Evolutionary conservation across 2,797 vertebrate species (phyloP).

Genomic region (Caiman crocodilus): DNA sequence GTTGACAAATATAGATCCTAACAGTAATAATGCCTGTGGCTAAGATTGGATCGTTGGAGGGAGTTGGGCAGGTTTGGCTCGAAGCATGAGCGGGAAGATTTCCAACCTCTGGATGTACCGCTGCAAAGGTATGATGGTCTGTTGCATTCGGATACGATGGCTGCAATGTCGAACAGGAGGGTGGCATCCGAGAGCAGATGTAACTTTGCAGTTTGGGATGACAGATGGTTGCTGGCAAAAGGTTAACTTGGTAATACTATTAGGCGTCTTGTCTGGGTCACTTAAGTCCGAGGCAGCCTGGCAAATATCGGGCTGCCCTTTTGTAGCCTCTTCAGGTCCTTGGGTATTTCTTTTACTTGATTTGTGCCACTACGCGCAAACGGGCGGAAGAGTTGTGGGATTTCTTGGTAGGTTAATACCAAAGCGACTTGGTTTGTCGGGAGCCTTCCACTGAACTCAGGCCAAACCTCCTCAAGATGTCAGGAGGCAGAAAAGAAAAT

Average conservation of each 20-base stretch:
- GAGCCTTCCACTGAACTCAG: conserved; percentile 37
- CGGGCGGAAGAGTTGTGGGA: neutral
- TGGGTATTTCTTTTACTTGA: conserved; percentile 1
- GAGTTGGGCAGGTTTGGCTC: rapidly evolving
- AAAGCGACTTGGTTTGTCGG: neutral
- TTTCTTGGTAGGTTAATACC: neutral
- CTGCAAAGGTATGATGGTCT: neutral
- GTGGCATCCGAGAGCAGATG: neutral
- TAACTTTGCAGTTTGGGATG: neutral
- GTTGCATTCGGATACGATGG: neutral
- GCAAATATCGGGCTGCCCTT: conserved; percentile 33
- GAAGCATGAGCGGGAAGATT: neutral
- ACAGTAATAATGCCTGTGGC: neutral
- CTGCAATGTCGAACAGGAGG: neutral
- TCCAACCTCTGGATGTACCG: neutral
- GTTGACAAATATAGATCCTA: neutral
- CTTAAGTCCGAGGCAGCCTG: neutral
- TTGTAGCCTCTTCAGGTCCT: conserved; percentile 13
- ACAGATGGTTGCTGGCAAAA: neutral
- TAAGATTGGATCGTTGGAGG: neutral
- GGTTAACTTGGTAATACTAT: neutral
- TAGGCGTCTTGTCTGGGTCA: neutral
- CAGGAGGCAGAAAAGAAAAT: neutral
- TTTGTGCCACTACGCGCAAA: conserved; percentile 15
- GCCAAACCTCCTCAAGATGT: conserved; percentile 20